Conservation (phyloP, 1,140 invertebrate genomes). For the Heliconius nattereri region DNA sequence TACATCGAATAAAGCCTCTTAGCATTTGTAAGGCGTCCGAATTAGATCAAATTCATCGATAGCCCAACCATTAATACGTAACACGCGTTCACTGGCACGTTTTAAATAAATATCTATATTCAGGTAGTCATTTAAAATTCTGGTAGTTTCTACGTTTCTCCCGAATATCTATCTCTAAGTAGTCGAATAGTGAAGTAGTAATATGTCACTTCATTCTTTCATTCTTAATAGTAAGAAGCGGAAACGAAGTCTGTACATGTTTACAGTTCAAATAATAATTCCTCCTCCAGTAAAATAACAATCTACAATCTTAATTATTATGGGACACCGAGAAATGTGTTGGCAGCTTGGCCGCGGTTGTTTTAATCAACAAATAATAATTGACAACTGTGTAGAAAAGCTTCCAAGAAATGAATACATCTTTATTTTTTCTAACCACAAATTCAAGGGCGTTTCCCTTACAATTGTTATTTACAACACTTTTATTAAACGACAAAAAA, state of each 20-base stretch:
- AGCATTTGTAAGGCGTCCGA: constrained; percentile 6
- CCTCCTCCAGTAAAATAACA: background rate
- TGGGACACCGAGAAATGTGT: too few species aligned
- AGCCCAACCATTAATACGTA: constrained; percentile 5
- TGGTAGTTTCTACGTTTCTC: background rate
- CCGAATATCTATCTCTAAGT: background rate
- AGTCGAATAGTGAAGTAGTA: background rate
- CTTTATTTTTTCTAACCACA: too few species aligned
- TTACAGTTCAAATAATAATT: background rate
- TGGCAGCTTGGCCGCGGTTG: too few species aligned
- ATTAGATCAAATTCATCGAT: constrained; percentile 12
- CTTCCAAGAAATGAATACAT: too few species aligned
- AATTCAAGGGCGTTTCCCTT: too few species aligned
- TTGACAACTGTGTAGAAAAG: too few species aligned
- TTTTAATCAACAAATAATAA: too few species aligned
- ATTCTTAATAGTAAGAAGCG: too few species aligned
- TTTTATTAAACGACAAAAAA: too few species aligned
- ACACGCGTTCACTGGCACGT: background rate
- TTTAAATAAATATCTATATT: background rate
- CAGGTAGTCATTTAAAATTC: background rate
- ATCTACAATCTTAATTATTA: background rate
- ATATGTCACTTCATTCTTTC: background rate
- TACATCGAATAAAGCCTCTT: background rate
- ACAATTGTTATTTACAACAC: too few species aligned
- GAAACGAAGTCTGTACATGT: background rate